These are phyloP conservation scores for Mellilla xanthometata DNA, from an alignment of 2,888 invertebrate genomes.

Conservation along the genomic window DNA sequence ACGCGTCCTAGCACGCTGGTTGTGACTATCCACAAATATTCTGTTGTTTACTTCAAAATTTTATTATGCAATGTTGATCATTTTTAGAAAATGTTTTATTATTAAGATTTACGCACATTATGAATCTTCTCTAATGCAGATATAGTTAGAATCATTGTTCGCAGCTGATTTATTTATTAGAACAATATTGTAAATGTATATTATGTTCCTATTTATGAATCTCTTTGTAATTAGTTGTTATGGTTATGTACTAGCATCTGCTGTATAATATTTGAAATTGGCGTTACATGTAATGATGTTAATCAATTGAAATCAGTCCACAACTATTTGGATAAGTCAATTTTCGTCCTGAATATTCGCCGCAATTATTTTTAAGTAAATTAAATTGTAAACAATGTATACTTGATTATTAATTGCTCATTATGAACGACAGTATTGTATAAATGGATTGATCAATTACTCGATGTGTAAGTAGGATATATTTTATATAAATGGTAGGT, in stretches of 20 bases:
- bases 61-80: conserved; percentile 61
- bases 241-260: conserved; percentile 13
- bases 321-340: conserved; percentile 4
- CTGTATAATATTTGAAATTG: neutral
- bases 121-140: conserved; percentile 35
- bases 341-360: conserved; percentile 18
- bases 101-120: conserved; percentile 31
- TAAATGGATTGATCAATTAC: conserved; percentile 62
- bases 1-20: conserved; percentile 46
- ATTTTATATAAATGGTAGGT: conserved; percentile 41
- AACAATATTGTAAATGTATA: conserved; percentile 33
- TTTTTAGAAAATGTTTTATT: conserved; percentile 41
- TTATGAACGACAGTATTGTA: conserved; percentile 64
- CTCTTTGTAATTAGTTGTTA: conserved; percentile 49
- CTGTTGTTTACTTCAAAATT: conserved; percentile 70
- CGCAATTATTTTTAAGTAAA: conserved; percentile 28
- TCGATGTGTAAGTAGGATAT: conserved; percentile 52
- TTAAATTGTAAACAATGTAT: conserved; percentile 29
- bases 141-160: conserved; percentile 30
- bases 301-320: conserved; percentile 2
- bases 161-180: conserved; percentile 33
- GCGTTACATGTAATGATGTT: neutral
- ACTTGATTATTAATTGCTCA: conserved; percentile 54
- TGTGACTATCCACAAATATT: conserved; percentile 65
- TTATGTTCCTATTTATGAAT: conserved; percentile 54